Base-by-base conservation (phyloP, 1,140 invertebrate species). In the Rhyacophila brunnea region DNA sequence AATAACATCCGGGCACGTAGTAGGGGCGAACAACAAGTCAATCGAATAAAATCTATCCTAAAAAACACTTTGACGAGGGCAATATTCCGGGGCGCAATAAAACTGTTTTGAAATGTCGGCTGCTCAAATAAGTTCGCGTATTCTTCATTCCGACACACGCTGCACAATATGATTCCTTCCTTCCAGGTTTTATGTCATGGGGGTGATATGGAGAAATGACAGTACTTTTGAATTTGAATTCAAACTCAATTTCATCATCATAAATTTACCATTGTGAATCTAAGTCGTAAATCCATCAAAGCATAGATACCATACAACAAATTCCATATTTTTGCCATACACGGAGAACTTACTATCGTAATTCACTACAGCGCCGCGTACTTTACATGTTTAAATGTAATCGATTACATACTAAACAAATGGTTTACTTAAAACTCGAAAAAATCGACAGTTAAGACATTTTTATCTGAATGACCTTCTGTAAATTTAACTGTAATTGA, bases 91-190 rank as follows among this genome's bases (percentile, higher is more conserved):
- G 18, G 28, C 28, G 32, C 45, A 36, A 32, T 57, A 57, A 57
- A 57, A 57, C n/a, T 57, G 46, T 57, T 57, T 57, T 57, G 34
- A 42, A 43, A 49, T 34, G 46, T 42, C 55, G 36, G 47, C 32
- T 47, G 28, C 10, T 32, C 34, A 17, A 56, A 38, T 47, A 49
- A 50, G 34, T 50, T 28, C 17, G 2, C 18, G 18, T 47, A 56
- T 56, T 56, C 53, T 28, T 47, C 53, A 48, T 56, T 56, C 19
- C 36, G 11, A n/a, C 53, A 56, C 47, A 40, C 53, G 53, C 35
- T 47, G 53, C 53, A 49, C 47, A 43, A 49, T 44, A 34, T 43
- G 55, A 46, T 40, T 43, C 53, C 32, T 40, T 43, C 53, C 32
- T 11, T 15, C 15, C 4, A 45, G 43, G 13, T 15, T 40, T 40